phyloP scores from a whole-genome alignment of 2,797 vertebrate species.

The Dendrocincla tyrannina region DNA sequence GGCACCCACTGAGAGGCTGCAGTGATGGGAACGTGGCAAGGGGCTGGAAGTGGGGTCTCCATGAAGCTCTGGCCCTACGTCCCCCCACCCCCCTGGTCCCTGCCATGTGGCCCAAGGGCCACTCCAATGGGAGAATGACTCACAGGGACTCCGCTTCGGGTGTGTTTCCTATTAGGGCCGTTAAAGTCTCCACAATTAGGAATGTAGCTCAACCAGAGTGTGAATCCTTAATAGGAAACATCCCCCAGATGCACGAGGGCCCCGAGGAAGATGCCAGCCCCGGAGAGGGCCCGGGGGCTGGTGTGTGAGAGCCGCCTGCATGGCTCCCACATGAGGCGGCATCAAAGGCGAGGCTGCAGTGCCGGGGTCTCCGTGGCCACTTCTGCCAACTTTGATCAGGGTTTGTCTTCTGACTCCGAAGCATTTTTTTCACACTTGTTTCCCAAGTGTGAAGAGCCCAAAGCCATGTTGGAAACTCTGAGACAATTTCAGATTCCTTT shows the following conservation, averaged over 20 bases:
- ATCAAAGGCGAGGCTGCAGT: conserved; percentile 54
- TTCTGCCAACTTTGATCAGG: conserved; percentile 67
- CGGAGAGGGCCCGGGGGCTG: not conserved
- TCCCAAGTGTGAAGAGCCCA: conserved; percentile 53
- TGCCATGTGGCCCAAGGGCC: not conserved
- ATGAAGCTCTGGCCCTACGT: rapidly evolving
- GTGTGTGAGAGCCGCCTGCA: conserved; percentile 16
- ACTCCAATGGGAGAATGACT: conserved; percentile 45
- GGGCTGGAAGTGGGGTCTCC: not conserved
- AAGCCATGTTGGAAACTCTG: conserved; percentile 57
- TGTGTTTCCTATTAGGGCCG: conserved; percentile 69
- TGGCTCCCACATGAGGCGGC: conserved; percentile 59
- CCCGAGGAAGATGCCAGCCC: conserved; percentile 53
- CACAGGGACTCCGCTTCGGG: conserved; percentile 25
- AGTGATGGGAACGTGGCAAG: rapidly evolving
- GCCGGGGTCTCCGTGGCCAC: conserved; percentile 36
- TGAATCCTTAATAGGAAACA: conserved; percentile 73
- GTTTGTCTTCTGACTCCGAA: conserved; percentile 24
- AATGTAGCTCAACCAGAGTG: conserved; percentile 70
- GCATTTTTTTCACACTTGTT: conserved; percentile 55
- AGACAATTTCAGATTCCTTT: conserved; percentile 58
- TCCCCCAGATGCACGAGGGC: conserved; percentile 41
- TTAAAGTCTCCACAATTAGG: conserved; percentile 67
- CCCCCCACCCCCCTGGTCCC: not conserved
- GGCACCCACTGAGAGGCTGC: rapidly evolving